phyloP scores from a whole-genome alignment of 2,113 vertebrate species.

The Microcebus tavaratra region DNA sequence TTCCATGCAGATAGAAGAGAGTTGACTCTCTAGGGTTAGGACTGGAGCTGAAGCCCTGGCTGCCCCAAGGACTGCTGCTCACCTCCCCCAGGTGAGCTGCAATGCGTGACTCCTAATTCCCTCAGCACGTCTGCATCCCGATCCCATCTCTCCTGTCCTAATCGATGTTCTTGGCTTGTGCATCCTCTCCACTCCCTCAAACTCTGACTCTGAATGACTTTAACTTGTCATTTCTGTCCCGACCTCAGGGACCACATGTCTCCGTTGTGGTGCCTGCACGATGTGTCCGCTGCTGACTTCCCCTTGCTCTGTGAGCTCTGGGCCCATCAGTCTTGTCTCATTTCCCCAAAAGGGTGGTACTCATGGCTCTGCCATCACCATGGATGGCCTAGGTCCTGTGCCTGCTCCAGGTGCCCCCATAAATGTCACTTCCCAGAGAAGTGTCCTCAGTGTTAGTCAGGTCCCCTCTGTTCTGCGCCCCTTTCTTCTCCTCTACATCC shows the following conservation, averaged over 20 bases:
- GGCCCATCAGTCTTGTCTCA: neutral
- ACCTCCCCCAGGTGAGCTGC: too few species aligned
- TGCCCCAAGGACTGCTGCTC: too few species aligned
- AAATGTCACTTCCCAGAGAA: neutral
- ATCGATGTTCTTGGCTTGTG: neutral
- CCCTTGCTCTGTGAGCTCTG: neutral
- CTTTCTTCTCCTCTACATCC: neutral
- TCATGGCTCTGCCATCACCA: neutral
- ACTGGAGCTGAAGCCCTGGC: neutral
- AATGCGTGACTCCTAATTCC: neutral
- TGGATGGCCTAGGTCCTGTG: too few species aligned
- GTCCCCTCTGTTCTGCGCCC: neutral
- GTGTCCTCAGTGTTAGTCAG: neutral
- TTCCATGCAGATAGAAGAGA: neutral
- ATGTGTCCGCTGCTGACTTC: neutral
- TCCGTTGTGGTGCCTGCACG: rapidly evolving
- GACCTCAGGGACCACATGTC: neutral
- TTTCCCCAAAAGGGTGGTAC: neutral
- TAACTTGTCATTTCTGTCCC: neutral
- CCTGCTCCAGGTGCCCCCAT: too few species aligned
- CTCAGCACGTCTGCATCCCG: too few species aligned
- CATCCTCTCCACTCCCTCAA: neutral
- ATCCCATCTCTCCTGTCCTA: neutral
- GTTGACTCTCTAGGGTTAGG: neutral
- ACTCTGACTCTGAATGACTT: neutral